phyloP scores from a whole-genome alignment of 2,888 invertebrate species.

The Hypomecis punctinalis region DNA sequence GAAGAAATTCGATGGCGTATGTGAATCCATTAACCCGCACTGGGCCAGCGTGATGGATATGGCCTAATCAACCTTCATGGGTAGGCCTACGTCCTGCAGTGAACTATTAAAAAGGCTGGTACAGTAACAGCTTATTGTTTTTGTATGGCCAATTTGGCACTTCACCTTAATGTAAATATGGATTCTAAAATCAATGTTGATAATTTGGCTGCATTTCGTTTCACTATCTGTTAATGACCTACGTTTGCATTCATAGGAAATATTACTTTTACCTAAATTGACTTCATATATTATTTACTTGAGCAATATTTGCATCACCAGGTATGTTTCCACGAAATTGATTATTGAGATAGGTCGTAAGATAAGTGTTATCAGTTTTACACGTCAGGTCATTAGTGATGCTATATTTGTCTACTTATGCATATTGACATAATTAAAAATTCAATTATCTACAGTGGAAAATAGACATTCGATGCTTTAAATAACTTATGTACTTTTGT shows the following conservation, averaged over 20 bases:
- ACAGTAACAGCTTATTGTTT: too few species aligned
- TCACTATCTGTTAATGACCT: not conserved
- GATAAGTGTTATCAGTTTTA: constrained; percentile 17
- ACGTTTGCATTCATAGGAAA: not conserved
- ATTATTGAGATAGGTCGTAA: constrained; percentile 30
- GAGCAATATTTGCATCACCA: constrained; percentile 4
- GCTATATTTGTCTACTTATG: not conserved
- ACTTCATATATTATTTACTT: constrained; percentile 19
- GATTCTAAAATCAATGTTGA: not conserved
- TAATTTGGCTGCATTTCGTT: not conserved
- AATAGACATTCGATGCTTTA: too few species aligned
- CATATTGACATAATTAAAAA: not conserved
- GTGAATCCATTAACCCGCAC: too few species aligned
- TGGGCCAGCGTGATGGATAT: too few species aligned
- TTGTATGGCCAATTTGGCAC: too few species aligned
- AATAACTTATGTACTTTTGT: too few species aligned
- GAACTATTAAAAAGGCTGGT: too few species aligned
- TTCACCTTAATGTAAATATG: too few species aligned
- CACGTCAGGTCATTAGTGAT: constrained; percentile 9
- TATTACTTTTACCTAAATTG: not conserved
- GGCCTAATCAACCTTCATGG: too few species aligned
- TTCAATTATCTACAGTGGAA: not conserved
- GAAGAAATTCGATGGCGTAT: too few species aligned
- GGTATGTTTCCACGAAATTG: constrained; percentile 15
- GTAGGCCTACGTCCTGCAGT: too few species aligned